Percentiles rank a stretch among this genome's conserved stretches.
phyloP scores from a whole-genome alignment of 2,113 vertebrate species.

The Excalfactoria chinensis region DNA sequence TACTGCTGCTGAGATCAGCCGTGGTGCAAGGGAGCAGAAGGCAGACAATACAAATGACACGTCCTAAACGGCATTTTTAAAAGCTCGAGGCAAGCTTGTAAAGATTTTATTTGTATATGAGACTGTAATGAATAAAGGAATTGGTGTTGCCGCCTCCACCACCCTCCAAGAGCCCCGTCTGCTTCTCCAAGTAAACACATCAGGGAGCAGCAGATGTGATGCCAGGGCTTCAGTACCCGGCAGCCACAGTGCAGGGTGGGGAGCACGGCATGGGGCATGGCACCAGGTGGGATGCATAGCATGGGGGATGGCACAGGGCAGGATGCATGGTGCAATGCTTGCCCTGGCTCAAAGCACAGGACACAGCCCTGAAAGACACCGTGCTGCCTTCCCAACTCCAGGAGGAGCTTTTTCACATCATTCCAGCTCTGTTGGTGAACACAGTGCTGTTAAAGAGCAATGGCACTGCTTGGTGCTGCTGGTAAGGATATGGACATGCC shows the following conservation, averaged over 20 bases:
- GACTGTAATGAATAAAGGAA: constrained; percentile 59
- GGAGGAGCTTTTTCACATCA: fast-evolving
- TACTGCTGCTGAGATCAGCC: not conserved
- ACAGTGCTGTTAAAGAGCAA: fast-evolving
- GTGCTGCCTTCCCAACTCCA: fast-evolving
- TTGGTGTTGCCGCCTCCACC: constrained; percentile 6
- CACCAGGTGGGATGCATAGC: not conserved
- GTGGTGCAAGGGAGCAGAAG: not conserved
- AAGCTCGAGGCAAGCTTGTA: constrained; percentile 60
- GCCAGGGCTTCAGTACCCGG: not conserved
- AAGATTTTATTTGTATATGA: constrained; percentile 59
- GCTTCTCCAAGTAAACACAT: not conserved
- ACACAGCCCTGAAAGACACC: not conserved
- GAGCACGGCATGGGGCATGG: not conserved
- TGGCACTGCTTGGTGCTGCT: fast-evolving
- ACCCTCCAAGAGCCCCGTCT: constrained; percentile 50
- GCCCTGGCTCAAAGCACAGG: no score
- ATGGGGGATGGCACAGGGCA: no score
- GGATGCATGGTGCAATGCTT: not conserved
- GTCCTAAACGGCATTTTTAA: constrained; percentile 51
- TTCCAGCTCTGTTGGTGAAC: fast-evolving
- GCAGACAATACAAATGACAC: constrained; percentile 48
- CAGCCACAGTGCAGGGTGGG: fast-evolving
- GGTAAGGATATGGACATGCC: not conserved
- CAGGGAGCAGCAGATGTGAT: not conserved